Conservation (phyloP, 1,140 invertebrate species). For the Archegozetes longisetosus region DNA sequence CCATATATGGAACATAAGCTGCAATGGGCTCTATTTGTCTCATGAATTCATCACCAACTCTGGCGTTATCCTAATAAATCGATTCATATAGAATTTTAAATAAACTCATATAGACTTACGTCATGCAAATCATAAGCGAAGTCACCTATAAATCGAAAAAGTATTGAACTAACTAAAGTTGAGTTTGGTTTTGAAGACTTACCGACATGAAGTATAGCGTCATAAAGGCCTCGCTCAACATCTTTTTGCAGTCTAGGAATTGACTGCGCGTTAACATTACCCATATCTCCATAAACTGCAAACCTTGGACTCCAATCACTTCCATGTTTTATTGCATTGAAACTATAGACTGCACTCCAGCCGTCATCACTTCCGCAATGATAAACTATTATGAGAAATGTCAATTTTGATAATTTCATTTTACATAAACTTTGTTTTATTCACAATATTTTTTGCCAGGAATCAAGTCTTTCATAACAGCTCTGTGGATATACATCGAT, state of each 20-base stretch:
- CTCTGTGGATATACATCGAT: slow-evolving; percentile 63
- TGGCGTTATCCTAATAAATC: slow-evolving; percentile 47
- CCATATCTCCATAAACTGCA: slow-evolving; percentile 39
- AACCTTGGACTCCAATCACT: slow-evolving; percentile 31
- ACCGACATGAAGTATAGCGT: slow-evolving; percentile 76
- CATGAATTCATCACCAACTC: slow-evolving; percentile 87
- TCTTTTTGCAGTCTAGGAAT: slow-evolving; percentile 56
- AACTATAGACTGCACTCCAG: slow-evolving; percentile 31
- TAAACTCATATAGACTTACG: slow-evolving; percentile 51
- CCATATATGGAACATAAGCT: slow-evolving; percentile 77
- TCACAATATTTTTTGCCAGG: slow-evolving; percentile 45
- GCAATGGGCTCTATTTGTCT: slow-evolving; percentile 67
- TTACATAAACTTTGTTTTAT: slow-evolving; percentile 13
- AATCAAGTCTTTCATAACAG: slow-evolving; percentile 38
- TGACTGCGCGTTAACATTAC: slow-evolving; percentile 35
- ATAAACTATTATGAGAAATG: slow-evolving; percentile 26
- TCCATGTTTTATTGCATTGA: slow-evolving; percentile 26
- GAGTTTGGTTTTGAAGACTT: background rate
- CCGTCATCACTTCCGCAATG: slow-evolving; percentile 29
- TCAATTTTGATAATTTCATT: background rate
- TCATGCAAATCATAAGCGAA: slow-evolving; percentile 88
- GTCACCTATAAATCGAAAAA: slow-evolving; percentile 28
- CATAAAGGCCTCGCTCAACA: slow-evolving; percentile 54
- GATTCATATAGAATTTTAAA: too few relatives aligned
- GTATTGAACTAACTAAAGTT: background rate